Conservation (phyloP, 2,888 invertebrate species). For the Ochropleura leucogaster region DNA sequence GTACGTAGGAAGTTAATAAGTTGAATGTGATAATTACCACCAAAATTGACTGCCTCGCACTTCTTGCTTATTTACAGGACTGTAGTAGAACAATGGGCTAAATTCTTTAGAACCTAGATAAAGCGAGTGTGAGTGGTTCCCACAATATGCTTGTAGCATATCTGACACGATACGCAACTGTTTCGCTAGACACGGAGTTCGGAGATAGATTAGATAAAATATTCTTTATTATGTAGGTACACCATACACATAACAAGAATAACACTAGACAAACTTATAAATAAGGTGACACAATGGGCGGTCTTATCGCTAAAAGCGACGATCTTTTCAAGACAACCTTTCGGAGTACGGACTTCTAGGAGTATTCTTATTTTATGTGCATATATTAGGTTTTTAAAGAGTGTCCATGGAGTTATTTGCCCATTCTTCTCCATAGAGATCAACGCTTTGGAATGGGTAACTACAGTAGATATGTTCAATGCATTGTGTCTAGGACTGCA, state of each 20-base stretch:
- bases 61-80: background rate
- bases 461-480: no score
- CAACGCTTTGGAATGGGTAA: no score
- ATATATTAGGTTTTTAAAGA: slow-evolving; percentile 7
- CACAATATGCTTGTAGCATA: slow-evolving; percentile 8
- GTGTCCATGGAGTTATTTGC: no score
- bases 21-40: background rate
- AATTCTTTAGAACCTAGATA: background rate
- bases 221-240: no score
- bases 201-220: no score
- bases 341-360: slow-evolving; percentile 9
- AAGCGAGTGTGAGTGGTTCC: slow-evolving; percentile 2
- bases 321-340: no score
- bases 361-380: slow-evolving; percentile 21
- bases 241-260: no score
- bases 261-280: no score
- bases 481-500: no score
- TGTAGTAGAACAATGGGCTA: background rate
- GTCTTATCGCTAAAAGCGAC: no score
- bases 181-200: slow-evolving; percentile 2
- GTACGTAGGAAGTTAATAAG: background rate
- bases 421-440: no score
- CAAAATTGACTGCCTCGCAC: background rate
- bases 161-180: slow-evolving; percentile 8
- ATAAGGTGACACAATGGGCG: no score